phyloP scores from a whole-genome alignment of 2,888 invertebrate species.

The Rosalia funebris region DNA sequence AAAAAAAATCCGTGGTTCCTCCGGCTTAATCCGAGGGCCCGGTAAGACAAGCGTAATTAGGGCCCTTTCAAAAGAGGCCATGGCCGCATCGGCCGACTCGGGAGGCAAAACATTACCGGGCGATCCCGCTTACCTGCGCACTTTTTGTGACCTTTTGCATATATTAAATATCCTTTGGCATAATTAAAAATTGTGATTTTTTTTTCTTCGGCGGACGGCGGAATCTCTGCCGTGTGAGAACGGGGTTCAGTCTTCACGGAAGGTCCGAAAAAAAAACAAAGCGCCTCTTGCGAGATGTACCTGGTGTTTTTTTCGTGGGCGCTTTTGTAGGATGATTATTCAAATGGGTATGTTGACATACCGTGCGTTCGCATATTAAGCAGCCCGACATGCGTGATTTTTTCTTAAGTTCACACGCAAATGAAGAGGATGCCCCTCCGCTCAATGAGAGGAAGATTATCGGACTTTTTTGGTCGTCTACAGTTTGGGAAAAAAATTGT shows the following conservation, averaged over 20 bases:
- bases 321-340: slow-evolving; percentile 55
- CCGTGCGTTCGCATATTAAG: slow-evolving; percentile 65
- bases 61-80: no score
- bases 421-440: slow-evolving; percentile 46
- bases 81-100: no score
- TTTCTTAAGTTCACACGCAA: slow-evolving; percentile 62
- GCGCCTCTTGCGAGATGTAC: slow-evolving; percentile 54
- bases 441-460: slow-evolving; percentile 29
- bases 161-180: slow-evolving; percentile 45
- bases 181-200: slow-evolving; percentile 57
- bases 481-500: not conserved
- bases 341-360: slow-evolving; percentile 61
- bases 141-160: slow-evolving; percentile 44
- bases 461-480: slow-evolving; percentile 30
- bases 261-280: slow-evolving; percentile 58
- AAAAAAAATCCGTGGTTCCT: no score
- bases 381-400: slow-evolving; percentile 57
- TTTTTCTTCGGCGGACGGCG: slow-evolving; percentile 49
- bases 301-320: slow-evolving; percentile 62
- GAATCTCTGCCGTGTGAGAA: slow-evolving; percentile 58
- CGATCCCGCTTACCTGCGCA: slow-evolving; percentile 50
- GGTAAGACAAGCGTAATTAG: no score
- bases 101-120: no score
- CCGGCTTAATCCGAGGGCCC: no score
- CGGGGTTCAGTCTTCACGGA: slow-evolving; percentile 52